Evolutionary conservation across 2,113 vertebrate species (phyloP), one percentile per base, ranked within the genome.

Genomic region (Paratilapia polleni): DNA sequence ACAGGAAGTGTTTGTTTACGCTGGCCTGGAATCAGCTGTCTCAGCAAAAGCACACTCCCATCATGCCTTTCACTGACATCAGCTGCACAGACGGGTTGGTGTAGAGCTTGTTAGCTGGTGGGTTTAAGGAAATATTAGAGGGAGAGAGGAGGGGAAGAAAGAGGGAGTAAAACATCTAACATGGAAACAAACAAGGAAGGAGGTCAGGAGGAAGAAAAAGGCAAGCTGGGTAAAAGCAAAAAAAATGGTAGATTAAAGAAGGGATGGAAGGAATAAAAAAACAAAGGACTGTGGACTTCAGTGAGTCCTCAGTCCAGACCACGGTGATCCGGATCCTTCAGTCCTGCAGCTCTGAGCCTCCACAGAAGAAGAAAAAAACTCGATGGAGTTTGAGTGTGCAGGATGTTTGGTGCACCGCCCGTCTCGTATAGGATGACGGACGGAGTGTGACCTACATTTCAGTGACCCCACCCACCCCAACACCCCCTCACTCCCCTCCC

Each of bases 401-500:
- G 54, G 56, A 17, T 4, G 24, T 77, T 60, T 20, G 22, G 78
- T 28, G 28, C 49, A 1, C 70, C 14, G 1, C 38, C 80, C 22
- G 8, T 26, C 70, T 73, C 47, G 17, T 31, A 31, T 24, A 73
- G 68, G 76, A 78, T 17, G 43, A 49, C 3, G 70, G 68, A 74
- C 14, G 17, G 28, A 66, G 19, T 12, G 41, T 90, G 88, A 93
- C 89, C 88, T 87, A 91, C 81, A 92, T 93, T 85, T 70, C 9
- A 70, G 66, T 84, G 77, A 77, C 73, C 57, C 81, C 77, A 17
- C 78, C 52, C 85, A 41, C 59, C 52, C 78, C 3, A 3, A 31
- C 24, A 1, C 4, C 62, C 24, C 79, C 43, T 20, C 3, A 31
- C 26, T 58, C 19, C 19, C 28, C 54, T 54, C 19, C 43, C 34